These are phyloP conservation scores for Eubasilissa splendida DNA, from an alignment of 2,888 invertebrate genomes.

Conservation along the genomic window DNA sequence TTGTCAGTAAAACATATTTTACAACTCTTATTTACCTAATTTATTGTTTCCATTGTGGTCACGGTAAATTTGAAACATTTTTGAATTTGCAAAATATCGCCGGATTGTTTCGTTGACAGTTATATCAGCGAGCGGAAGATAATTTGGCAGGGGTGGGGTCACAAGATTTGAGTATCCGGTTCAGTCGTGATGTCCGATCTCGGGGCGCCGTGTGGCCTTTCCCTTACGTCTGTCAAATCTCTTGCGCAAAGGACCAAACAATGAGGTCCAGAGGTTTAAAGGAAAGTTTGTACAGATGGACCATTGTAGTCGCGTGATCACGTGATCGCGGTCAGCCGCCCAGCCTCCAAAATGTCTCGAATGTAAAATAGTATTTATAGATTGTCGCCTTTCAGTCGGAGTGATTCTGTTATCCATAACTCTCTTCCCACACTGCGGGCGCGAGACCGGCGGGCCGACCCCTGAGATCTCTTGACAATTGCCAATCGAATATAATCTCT, in stretches of 20 bases:
- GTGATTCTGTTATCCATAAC: background rate
- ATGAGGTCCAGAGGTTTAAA: background rate
- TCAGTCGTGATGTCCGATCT: background rate
- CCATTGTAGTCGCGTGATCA: background rate
- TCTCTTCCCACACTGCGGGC: slow-evolving; percentile 1
- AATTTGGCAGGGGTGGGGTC: background rate
- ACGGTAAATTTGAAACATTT: too few species aligned
- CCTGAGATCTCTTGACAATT: too few species aligned
- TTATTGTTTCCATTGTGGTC: too few species aligned
- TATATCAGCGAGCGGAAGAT: background rate
- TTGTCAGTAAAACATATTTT: too few species aligned
- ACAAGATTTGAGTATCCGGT: background rate
- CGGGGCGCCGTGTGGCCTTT: slow-evolving; percentile 4
- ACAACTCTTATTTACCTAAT: too few species aligned
- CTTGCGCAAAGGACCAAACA: slow-evolving; percentile 21
- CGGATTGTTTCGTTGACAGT: background rate
- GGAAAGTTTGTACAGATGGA: slow-evolving; percentile 1
- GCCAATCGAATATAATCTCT: too few species aligned
- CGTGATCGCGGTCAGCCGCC: background rate
- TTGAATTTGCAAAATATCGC: too few species aligned
- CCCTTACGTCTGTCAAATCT: slow-evolving; percentile 14
- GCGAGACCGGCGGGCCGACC: background rate
- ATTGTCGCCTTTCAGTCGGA: slow-evolving; percentile 7
- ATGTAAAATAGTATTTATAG: slow-evolving; percentile 8
- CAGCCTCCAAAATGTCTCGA: background rate